phyloP scores from a whole-genome alignment of 2,113 vertebrate species.

The Rhabdomys dilectus region DNA sequence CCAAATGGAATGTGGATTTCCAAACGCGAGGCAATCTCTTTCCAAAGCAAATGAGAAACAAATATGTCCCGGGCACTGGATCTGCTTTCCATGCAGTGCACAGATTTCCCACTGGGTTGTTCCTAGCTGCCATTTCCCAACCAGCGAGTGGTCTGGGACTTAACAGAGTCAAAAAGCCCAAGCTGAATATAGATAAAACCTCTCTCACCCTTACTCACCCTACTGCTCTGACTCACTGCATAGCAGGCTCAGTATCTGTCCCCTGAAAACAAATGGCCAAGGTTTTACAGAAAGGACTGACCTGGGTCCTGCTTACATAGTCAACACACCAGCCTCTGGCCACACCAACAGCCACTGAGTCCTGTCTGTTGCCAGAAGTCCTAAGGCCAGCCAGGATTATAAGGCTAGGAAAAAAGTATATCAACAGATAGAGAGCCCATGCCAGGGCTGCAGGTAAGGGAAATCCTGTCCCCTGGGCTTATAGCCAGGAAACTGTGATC shows the following conservation, averaged over 20 bases:
- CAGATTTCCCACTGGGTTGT: not conserved
- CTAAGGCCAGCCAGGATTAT: not conserved
- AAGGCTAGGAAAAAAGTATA: not conserved
- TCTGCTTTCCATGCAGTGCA: slow-evolving; percentile 28
- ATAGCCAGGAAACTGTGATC: not conserved
- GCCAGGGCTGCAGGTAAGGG: not conserved
- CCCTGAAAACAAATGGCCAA: not conserved
- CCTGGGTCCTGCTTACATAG: not conserved
- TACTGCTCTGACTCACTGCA: not conserved
- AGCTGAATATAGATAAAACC: not conserved
- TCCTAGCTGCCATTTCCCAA: not conserved
- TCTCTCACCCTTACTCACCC: not conserved
- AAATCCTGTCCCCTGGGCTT: not conserved
- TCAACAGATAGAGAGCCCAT: not conserved
- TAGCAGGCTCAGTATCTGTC: not conserved
- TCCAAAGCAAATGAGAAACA: slow-evolving; percentile 77
- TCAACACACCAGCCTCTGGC: not conserved
- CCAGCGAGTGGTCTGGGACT: not conserved
- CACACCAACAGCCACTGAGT: not conserved
- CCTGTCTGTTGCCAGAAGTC: not conserved
- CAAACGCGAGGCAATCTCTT: slow-evolving; percentile 58
- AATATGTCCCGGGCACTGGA: slow-evolving; percentile 49
- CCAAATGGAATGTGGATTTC: slow-evolving; percentile 55
- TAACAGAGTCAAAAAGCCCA: not conserved
- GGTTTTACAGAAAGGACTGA: not conserved